phyloP scores from a whole-genome alignment of 2,888 invertebrate genomes.

The Tolmerus cingulatus region DNA sequence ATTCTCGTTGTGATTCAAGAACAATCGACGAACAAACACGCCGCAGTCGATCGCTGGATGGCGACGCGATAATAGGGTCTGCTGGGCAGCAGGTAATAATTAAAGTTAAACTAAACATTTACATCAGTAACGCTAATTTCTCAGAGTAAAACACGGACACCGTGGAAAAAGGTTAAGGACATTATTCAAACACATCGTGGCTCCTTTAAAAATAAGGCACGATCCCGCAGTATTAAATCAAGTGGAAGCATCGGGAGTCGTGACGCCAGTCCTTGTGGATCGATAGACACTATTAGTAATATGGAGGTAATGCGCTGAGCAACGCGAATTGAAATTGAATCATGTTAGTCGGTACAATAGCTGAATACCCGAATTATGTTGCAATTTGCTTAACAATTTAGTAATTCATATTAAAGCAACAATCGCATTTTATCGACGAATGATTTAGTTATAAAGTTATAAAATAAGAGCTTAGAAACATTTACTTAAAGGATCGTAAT shows the following conservation, averaged over 20 bases:
- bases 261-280: conserved; percentile 51
- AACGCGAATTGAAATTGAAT: neutral
- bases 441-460: neutral
- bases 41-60: conserved; percentile 57
- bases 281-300: conserved; percentile 47
- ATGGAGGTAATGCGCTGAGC: conserved; percentile 23
- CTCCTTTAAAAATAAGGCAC: conserved; percentile 49
- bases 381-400: neutral
- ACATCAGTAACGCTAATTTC: neutral
- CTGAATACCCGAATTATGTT: no score
- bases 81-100: conserved; percentile 7
- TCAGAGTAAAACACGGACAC: conserved; percentile 69
- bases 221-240: conserved; percentile 50
- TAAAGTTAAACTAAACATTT: neutral
- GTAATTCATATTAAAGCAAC: neutral
- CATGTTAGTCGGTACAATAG: neutral
- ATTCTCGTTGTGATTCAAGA: conserved; percentile 55
- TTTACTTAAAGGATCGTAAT: conserved; percentile 32
- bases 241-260: conserved; percentile 48
- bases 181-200: conserved; percentile 71
- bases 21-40: conserved; percentile 54
- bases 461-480: neutral
- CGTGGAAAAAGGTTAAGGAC: conserved; percentile 81
- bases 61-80: conserved; percentile 50
- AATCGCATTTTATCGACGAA: neutral